These are phyloP conservation scores for Carduelis carduelis DNA, from an alignment of 2,797 vertebrate species.

Conservation along the genomic window DNA sequence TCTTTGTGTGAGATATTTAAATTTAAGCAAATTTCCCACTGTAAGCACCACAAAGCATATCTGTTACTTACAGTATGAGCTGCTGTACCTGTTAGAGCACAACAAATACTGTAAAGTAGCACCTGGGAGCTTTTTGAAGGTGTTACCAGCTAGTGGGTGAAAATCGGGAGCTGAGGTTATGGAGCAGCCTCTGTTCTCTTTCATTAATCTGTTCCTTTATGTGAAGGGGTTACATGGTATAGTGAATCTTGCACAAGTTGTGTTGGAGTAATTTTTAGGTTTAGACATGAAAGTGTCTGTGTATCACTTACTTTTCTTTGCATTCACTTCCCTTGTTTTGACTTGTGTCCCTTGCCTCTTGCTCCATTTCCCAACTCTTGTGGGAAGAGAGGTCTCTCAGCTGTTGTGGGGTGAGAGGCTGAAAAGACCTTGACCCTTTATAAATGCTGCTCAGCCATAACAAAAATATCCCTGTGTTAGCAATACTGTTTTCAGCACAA, in stretches of 20 bases:
- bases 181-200: background rate
- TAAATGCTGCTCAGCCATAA: background rate
- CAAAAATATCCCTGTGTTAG: background rate
- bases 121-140: background rate
- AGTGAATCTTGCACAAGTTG: background rate
- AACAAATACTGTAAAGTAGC: background rate
- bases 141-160: background rate
- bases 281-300: background rate
- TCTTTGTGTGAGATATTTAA: background rate
- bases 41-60: background rate
- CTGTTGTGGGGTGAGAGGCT: background rate
- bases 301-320: background rate
- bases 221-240: background rate
- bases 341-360: background rate
- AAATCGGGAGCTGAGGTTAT: background rate
- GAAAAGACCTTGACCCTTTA: background rate
- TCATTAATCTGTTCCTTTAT: background rate
- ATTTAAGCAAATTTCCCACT: background rate
- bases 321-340: background rate
- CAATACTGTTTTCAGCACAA: background rate
- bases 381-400: background rate
- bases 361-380: background rate
- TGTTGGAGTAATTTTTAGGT: background rate
- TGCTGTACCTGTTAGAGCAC: background rate
- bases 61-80: background rate